Conservation (phyloP, 92 coral and sea anemone species). For the Phenganax marumi region DNA sequence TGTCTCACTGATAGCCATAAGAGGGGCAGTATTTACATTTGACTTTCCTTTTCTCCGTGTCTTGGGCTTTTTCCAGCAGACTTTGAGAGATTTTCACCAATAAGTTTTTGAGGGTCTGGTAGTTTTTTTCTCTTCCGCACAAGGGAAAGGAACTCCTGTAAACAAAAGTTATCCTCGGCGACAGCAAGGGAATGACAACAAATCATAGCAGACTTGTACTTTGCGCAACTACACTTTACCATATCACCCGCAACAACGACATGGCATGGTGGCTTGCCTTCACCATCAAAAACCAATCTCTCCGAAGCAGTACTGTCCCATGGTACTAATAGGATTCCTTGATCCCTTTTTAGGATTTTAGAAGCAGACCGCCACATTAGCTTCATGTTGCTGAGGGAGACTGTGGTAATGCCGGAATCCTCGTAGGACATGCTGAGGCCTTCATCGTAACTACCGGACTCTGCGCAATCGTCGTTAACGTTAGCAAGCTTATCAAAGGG, state of each 20-base stretch:
- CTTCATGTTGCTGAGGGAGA: conserved; percentile 42
- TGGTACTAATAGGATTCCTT: conserved; percentile 41
- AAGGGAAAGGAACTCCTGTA: conserved; percentile 21
- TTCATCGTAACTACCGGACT: conserved; percentile 37
- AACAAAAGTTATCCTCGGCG: conserved; percentile 33
- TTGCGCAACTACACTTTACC: conserved; percentile 41
- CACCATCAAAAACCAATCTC: conserved; percentile 48
- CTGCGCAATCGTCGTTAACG: conserved; percentile 21
- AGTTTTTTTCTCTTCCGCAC: too few species aligned
- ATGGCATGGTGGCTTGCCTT: conserved; percentile 37
- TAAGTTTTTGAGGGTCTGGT: too few species aligned
- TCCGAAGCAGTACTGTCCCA: conserved; percentile 49
- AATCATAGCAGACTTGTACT: conserved; percentile 44
- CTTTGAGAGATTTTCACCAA: too few species aligned
- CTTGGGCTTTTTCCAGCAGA: too few species aligned
- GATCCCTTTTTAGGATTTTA: conserved; percentile 27
- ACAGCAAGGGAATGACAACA: conserved; percentile 20
- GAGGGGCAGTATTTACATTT: too few species aligned
- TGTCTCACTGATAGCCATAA: too few species aligned
- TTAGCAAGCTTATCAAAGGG: conserved; percentile 46
- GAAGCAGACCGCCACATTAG: conserved; percentile 42
- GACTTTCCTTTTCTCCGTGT: too few species aligned
- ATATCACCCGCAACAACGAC: conserved; percentile 28
- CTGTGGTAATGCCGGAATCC: conserved; percentile 42
- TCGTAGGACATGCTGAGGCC: conserved; percentile 35